Conservation (phyloP, 2,797 vertebrate species). For the Zalophus californianus region DNA sequence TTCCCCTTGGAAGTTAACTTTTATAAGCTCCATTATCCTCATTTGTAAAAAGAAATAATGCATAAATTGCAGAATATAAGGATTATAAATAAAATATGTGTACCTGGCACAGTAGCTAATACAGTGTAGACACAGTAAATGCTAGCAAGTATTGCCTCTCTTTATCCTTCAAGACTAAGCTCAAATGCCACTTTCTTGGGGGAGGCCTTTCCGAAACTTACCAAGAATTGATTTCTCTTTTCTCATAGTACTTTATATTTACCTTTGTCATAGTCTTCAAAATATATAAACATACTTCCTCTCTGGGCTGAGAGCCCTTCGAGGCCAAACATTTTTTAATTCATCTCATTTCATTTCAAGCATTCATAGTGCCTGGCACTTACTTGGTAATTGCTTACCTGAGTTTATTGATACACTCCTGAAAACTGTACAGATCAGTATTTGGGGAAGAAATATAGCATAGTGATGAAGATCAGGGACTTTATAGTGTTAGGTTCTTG, state of each 20-base stretch:
- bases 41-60: constrained; percentile 47
- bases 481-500: constrained; percentile 29
- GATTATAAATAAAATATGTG: constrained; percentile 22
- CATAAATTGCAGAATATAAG: background rate
- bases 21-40: constrained; percentile 5
- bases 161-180: constrained; percentile 19
- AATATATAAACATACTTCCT: background rate
- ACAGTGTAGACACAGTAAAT: background rate
- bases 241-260: constrained; percentile 9
- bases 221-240: constrained; percentile 27
- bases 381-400: constrained; percentile 40
- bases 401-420: constrained; percentile 23
- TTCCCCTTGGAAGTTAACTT: background rate
- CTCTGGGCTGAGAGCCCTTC: background rate
- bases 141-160: background rate
- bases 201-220: constrained; percentile 13
- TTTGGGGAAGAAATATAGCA: background rate
- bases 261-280: background rate
- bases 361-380: background rate
- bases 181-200: constrained; percentile 11
- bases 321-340: constrained; percentile 4
- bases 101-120: background rate
- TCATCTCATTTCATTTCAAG: background rate
- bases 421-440: background rate
- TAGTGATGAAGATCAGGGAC: background rate